These are phyloP conservation scores for Erethizon dorsatum DNA, from an alignment of 2,797 vertebrate genomes.

Conservation along the genomic window DNA sequence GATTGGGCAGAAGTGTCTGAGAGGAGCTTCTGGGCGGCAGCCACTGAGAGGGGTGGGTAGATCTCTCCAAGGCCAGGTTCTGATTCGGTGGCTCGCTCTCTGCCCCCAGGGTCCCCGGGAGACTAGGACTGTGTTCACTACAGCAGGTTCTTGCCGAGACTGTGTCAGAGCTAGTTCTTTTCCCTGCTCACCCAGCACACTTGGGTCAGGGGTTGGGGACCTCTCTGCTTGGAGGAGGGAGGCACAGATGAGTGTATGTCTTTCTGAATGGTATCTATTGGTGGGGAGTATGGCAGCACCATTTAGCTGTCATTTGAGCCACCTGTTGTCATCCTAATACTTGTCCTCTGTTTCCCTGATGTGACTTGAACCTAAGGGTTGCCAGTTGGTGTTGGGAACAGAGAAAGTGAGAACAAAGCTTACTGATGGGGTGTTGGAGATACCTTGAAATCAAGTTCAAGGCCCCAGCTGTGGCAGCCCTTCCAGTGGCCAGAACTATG, in stretches of 20 bases:
- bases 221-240: neutral
- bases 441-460: rapidly evolving
- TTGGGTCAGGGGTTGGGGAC: neutral
- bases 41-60: neutral
- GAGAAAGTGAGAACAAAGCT: neutral
- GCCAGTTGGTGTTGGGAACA: neutral
- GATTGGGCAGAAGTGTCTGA: neutral
- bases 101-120: neutral
- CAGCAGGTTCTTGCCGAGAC: neutral
- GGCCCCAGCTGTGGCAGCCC: neutral
- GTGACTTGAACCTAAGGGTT: neutral
- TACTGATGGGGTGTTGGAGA: neutral
- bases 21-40: neutral
- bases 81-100: neutral
- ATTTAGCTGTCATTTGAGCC: neutral
- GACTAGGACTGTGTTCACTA: neutral
- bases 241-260: too few relatives aligned
- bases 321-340: neutral
- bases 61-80: neutral
- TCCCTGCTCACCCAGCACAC: neutral
- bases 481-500: neutral
- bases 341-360: too few relatives aligned
- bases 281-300: neutral
- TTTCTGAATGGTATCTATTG: neutral
- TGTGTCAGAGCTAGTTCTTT: neutral